Evolutionary conservation across 2,888 invertebrate genomes (phyloP).

Genomic region (Celastrina argiolus): DNA sequence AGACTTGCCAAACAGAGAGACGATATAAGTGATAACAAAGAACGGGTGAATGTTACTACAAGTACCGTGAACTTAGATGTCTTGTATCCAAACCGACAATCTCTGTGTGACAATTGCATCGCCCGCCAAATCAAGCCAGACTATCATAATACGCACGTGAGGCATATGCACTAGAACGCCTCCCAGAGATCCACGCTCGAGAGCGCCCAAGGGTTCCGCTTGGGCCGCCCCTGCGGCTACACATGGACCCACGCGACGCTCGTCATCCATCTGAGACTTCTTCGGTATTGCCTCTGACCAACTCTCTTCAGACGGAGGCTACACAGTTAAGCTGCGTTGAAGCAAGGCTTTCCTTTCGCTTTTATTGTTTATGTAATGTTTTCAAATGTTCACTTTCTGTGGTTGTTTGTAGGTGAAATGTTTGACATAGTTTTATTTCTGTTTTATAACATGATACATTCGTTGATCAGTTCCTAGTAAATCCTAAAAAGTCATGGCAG

Average conservation of each 20-base stretch:
- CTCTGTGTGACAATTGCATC: slow-evolving; percentile 21
- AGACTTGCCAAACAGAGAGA: slow-evolving; percentile 15
- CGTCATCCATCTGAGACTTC: slow-evolving; percentile 85
- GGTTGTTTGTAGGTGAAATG: background rate
- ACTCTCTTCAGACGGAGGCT: slow-evolving; percentile 79
- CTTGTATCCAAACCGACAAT: background rate
- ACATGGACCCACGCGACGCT: slow-evolving; percentile 49
- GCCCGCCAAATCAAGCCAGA: slow-evolving; percentile 24
- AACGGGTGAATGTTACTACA: background rate
- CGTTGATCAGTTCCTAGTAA: background rate
- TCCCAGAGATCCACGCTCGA: slow-evolving; percentile 87
- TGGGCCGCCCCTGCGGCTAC: slow-evolving; percentile 45
- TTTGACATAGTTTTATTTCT: background rate
- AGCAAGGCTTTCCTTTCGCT: background rate
- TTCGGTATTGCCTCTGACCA: slow-evolving; percentile 72
- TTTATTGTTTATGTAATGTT: background rate
- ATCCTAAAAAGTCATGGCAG: background rate
- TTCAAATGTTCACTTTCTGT: slow-evolving; percentile 1
- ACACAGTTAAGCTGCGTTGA: slow-evolving; percentile 11
- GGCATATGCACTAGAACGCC: slow-evolving; percentile 95
- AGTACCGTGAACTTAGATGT: background rate
- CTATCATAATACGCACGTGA: slow-evolving; percentile 82
- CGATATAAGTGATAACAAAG: background rate
- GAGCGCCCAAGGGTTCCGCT: slow-evolving; percentile 29
- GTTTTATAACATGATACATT: background rate